Evolutionary conservation across 2,113 vertebrate genomes (phyloP).

Genomic region (Nycticorax nycticorax): DNA sequence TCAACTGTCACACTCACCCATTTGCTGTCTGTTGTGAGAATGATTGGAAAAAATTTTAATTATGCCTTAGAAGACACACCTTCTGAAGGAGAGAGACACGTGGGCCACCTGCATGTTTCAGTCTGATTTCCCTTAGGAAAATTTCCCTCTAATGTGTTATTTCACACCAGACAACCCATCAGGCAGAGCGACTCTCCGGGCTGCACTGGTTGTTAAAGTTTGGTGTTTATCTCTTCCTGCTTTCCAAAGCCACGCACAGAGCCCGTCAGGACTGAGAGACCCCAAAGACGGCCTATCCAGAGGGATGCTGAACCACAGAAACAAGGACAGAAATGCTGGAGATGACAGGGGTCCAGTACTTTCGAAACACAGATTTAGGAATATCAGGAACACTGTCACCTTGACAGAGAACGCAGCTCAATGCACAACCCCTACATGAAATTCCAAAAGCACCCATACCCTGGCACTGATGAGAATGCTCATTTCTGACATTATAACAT

Average conservation of each 20-base stretch:
- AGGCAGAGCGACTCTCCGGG: not conserved
- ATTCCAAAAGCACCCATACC: not conserved
- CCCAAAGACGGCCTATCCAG: not conserved
- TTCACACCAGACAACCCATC: constrained; percentile 5
- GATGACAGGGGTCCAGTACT: not conserved
- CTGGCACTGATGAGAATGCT: not conserved
- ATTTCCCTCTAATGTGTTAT: constrained; percentile 10
- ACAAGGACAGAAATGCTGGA: not conserved
- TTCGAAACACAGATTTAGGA: not conserved
- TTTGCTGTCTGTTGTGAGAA: not conserved
- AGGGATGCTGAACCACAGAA: not conserved
- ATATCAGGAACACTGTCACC: not conserved
- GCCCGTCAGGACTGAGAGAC: not conserved
- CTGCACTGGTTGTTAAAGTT: constrained; percentile 11
- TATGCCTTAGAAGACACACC: constrained; percentile 40
- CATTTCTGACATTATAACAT: not conserved
- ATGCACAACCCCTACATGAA: not conserved
- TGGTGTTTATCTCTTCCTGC: not conserved
- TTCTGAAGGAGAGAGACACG: not conserved
- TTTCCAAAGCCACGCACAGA: not conserved
- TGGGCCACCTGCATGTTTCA: not conserved
- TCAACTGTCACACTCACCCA: constrained; percentile 36
- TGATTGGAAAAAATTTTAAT: constrained; percentile 38
- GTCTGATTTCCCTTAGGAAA: constrained; percentile 66
- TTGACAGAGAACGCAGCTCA: not conserved